Conservation (phyloP, 2,113 vertebrate genomes). For the Theropithecus gelada region DNA sequence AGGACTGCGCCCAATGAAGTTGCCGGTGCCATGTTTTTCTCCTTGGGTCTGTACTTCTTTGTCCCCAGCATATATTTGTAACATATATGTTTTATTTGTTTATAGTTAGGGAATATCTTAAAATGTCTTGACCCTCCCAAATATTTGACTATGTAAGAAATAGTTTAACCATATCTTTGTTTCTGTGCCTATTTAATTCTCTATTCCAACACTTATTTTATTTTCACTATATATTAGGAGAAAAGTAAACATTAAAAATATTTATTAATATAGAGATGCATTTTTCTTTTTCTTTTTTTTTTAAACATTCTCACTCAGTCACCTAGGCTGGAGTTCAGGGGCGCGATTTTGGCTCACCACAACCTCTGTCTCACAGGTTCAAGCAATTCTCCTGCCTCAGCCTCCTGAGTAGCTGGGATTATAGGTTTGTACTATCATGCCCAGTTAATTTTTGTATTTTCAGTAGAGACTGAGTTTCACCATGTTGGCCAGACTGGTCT, state of each 20-base stretch:
- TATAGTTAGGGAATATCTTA: background rate
- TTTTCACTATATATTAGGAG: background rate
- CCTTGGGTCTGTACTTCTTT: background rate
- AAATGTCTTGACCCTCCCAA: background rate
- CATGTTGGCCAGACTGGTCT: too few relatives aligned
- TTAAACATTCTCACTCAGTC: background rate
- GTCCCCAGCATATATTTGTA: background rate
- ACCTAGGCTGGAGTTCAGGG: too few relatives aligned
- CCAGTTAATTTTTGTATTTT: too few relatives aligned
- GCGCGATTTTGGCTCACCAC: too few relatives aligned
- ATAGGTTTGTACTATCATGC: too few relatives aligned
- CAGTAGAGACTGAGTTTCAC: too few relatives aligned
- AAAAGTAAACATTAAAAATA: background rate
- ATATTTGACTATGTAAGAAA: background rate
- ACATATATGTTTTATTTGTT: background rate
- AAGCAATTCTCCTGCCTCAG: too few relatives aligned
- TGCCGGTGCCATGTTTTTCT: background rate
- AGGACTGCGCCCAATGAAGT: background rate
- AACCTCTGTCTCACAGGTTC: too few relatives aligned
- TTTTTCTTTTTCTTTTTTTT: background rate
- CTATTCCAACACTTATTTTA: background rate
- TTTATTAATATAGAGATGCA: too few relatives aligned
- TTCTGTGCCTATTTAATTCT: background rate
- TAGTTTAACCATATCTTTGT: background rate
- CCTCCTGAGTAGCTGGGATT: too few relatives aligned